Conservation (phyloP, 2,113 vertebrate species). For the Siniperca chuatsi region DNA sequence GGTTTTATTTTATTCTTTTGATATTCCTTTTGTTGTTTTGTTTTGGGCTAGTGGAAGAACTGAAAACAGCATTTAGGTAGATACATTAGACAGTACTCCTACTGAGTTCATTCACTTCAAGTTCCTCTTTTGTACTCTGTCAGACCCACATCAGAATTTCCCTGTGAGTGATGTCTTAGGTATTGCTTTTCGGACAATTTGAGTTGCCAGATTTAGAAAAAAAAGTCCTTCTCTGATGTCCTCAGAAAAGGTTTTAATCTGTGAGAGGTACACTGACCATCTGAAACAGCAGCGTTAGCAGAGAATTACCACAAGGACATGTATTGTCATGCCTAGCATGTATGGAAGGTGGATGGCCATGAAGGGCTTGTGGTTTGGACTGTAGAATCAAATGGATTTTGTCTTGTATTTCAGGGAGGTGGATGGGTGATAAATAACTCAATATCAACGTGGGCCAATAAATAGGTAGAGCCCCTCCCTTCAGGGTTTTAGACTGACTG, state of each 20-base stretch:
- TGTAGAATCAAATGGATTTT: constrained; percentile 54
- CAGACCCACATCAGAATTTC: constrained; percentile 50
- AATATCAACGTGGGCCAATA: constrained; percentile 65
- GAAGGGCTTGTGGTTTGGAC: constrained; percentile 64
- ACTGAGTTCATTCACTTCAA: constrained; percentile 30
- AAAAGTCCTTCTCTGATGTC: constrained; percentile 68
- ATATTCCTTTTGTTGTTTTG: constrained; percentile 27
- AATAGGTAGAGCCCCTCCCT: constrained; percentile 61
- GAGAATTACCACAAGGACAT: constrained; percentile 61
- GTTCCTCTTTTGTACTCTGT: constrained; percentile 57
- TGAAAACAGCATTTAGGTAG: constrained; percentile 44
- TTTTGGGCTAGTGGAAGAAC: constrained; percentile 57
- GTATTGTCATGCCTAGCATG: constrained; percentile 65
- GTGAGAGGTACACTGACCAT: constrained; percentile 58
- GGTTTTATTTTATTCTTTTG: constrained; percentile 2
- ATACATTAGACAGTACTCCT: constrained; percentile 20
- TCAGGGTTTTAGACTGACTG: constrained; percentile 78
- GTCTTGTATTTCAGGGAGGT: constrained; percentile 69
- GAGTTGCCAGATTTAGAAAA: constrained; percentile 67
- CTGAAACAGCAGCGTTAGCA: constrained; percentile 52
- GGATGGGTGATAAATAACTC: constrained; percentile 47
- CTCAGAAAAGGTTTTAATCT: constrained; percentile 58
- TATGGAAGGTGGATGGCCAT: constrained; percentile 49
- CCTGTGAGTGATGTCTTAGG: constrained; percentile 48
- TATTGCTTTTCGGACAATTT: constrained; percentile 61